Conservation (phyloP, 2,888 invertebrate genomes). For the Microdon myrmicae region DNA sequence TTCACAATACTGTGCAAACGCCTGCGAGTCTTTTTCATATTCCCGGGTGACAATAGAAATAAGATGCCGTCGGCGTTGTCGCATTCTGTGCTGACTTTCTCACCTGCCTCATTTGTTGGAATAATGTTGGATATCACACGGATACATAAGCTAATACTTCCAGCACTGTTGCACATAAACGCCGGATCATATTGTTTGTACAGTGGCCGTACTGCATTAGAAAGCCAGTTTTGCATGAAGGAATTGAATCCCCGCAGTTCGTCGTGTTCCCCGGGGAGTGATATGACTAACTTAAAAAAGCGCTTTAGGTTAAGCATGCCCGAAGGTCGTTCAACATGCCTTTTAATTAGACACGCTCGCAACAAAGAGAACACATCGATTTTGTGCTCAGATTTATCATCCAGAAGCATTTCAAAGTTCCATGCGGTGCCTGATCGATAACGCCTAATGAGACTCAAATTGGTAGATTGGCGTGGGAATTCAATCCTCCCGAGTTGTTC, state of each 20-base stretch:
- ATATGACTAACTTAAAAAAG: slow-evolving; percentile 61
- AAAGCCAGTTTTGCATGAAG: slow-evolving; percentile 59
- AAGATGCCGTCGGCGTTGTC: slow-evolving; percentile 60
- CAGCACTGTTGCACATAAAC: slow-evolving; percentile 56
- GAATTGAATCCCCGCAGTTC: slow-evolving; percentile 59
- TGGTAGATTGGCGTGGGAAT: slow-evolving; percentile 65
- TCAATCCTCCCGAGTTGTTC: slow-evolving; percentile 62
- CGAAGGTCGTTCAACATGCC: slow-evolving; percentile 29
- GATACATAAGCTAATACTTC: slow-evolving; percentile 61
- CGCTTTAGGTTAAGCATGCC: slow-evolving; percentile 55
- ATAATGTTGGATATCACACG: slow-evolving; percentile 59
- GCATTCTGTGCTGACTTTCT: slow-evolving; percentile 53
- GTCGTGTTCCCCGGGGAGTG: slow-evolving; percentile 57
- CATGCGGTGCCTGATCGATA: slow-evolving; percentile 67
- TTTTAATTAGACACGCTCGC: slow-evolving; percentile 35
- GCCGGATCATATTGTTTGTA: slow-evolving; percentile 6
- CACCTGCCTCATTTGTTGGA: slow-evolving; percentile 58
- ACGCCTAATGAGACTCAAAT: slow-evolving; percentile 68
- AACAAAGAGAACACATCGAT: slow-evolving; percentile 59
- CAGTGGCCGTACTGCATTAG: slow-evolving; percentile 31
- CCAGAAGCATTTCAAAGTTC: slow-evolving; percentile 56
- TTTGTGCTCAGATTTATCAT: slow-evolving; percentile 23
- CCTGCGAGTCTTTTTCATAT: slow-evolving; percentile 53
- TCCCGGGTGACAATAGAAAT: slow-evolving; percentile 56
- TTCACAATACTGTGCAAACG: slow-evolving; percentile 59